Evolutionary conservation across 2,797 vertebrate species (phyloP), one percentile per base, ranked within the genome.

Genomic region (Picus viridis): DNA sequence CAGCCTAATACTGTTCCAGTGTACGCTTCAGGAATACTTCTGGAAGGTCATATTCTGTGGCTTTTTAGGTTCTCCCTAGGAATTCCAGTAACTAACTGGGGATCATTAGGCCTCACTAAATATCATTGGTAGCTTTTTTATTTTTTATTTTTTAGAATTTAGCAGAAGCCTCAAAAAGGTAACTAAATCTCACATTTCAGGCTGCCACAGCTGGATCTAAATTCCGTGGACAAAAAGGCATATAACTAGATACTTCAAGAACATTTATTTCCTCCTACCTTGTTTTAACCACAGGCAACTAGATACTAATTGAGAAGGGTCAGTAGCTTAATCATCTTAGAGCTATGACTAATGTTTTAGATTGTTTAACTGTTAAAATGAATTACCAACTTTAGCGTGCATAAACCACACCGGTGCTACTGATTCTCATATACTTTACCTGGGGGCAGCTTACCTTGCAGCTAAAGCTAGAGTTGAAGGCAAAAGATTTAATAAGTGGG

Each of bases 41-140:
- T 83, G 57, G 43, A 84, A 73, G 39, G 81, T 93, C 7, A 43
- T 85, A 89, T 94, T 86, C 67, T 90, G 19, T 61, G 69, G 16
- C 39, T 76, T 85, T 91, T 87, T 65, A 16, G 24, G 45, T 82
- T 83, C 41, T 81, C 4, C 1, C 41, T 70, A 80, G 67, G 61
- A 83, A 67, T 73, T 90, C 76, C 27, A 82, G 70, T 58, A 89
- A 83, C 51, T 83, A 65, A 59, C 71, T 70, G 68, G 45, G 76
- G 51, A 57, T 81, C 59, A 12, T 84, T 82, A 88, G 68, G 30
- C 27, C n/a, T 27, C 27, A 49, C 2, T 89, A 59, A 88, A 91
- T 79, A 12, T 54, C 57, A 67, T 7, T 79, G 49, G 18, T 57
- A 76, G 16, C 32, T 26, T 32, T 76, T 67, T 23, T 12, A 45